Base-by-base conservation (phyloP, 2,888 invertebrate species). In the Choreutis nemorana region DNA sequence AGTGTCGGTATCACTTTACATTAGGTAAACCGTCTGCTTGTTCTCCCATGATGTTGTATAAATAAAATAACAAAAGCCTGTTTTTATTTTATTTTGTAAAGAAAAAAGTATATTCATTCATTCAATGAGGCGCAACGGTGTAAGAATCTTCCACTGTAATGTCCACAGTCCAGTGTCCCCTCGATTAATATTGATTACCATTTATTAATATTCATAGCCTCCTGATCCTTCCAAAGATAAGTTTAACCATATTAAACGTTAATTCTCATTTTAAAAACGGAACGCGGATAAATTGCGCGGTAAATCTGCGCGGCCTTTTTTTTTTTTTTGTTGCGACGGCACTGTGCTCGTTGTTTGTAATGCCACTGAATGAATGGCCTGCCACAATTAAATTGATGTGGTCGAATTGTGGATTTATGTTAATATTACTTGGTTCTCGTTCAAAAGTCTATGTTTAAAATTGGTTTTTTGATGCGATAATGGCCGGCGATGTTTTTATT, bases 171-270 rank as follows among this genome's bases (percentile, higher is more conserved):
- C 15, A 13, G 10, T 21, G 13, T 13, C 26, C 15, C 35, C 12
- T 28, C 36, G 34, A 15, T 44, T 38, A 35, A 43, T 45, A 45
- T 49, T 48, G 47, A 50, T 52, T 44, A 50, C 48, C 45, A 35
- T 38, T 41, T 42, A 45, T 53, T 42, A 54, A 52, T 50, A 55
- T 55, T 51, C 48, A 55, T 55, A 47, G 26, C 26, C 14, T 24
- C 5, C 28, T 34, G 33, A 45, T 37, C 26, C 26, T 14, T 25
- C 33, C 37, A 30, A 32, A 40, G 49, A 49, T 42, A 41, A 37
- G 36, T 14, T 12, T 14, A 26, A 45, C 40, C 36, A 32, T 38
- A 48, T 48, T 51, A 48, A 48, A 50, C 45, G 44, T 41, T 48
- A 48, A 51, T 48, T 47, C 39, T 33, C 42, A 44, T 50, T 49